Evolutionary conservation across 2,113 vertebrate species (phyloP).

Genomic region (Irena cyanogastra): DNA sequence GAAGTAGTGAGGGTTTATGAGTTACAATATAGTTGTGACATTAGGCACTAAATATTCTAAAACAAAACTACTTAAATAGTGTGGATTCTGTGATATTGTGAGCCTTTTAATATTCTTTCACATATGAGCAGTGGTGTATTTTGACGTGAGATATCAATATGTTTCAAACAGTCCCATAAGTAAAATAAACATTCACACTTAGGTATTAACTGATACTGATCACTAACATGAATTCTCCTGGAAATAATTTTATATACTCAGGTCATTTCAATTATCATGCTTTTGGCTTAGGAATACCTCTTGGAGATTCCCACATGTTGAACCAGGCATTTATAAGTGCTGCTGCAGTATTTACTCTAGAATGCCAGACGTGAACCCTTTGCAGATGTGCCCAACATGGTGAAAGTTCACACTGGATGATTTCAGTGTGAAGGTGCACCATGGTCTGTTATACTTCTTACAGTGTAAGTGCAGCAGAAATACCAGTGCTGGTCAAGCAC

Average conservation of each 20-base stretch:
- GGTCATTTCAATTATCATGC: neutral
- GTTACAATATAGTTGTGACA: neutral
- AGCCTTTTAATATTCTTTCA: neutral
- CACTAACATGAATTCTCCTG: neutral
- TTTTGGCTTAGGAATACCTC: constrained; percentile 1
- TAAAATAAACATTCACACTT: neutral
- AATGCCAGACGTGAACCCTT: neutral
- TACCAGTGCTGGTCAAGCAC: neutral
- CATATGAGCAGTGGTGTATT: neutral
- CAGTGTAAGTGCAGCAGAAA: neutral
- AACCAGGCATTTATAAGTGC: neutral
- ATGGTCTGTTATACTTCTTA: neutral
- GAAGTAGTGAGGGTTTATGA: neutral
- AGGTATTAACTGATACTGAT: neutral
- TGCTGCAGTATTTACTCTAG: neutral
- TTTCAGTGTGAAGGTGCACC: neutral
- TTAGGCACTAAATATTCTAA: neutral
- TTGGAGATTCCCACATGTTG: neutral
- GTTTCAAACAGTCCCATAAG: neutral
- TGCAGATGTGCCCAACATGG: fast-evolving
- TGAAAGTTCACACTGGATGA: neutral
- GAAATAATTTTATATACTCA: neutral
- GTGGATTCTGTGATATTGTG: neutral
- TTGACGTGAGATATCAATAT: neutral
- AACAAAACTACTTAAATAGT: neutral